A percentile compares a stretch with the other conserved stretches of the same genome.
Evolutionary conservation across 2,888 invertebrate species (phyloP).

Genomic region (Tetranychus truncatus): DNA sequence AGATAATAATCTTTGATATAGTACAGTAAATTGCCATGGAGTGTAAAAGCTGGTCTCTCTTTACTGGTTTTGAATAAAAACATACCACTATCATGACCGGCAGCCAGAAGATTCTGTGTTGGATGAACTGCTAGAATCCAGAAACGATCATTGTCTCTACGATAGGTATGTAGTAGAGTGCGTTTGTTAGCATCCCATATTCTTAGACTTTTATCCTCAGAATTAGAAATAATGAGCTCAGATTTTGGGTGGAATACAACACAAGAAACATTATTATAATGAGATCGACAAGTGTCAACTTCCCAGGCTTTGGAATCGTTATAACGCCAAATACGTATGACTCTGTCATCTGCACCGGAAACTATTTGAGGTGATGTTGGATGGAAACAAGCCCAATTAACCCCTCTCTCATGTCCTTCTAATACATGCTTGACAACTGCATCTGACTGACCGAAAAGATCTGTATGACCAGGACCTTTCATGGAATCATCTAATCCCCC

Average conservation of each 20-base stretch:
- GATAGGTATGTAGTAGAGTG: slow-evolving; percentile 71
- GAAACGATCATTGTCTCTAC: slow-evolving; percentile 86
- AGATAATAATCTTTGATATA: slow-evolving; percentile 86
- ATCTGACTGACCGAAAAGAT: slow-evolving; percentile 74
- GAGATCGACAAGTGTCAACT: slow-evolving; percentile 96
- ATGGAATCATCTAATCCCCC: slow-evolving; percentile 59
- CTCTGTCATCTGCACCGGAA: slow-evolving; percentile 95
- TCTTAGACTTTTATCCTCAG: slow-evolving; percentile 90
- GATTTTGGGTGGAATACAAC: slow-evolving; percentile 89
- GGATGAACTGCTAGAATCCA: slow-evolving; percentile 95
- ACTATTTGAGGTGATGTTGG: slow-evolving; percentile 80
- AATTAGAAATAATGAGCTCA: slow-evolving; percentile 86
- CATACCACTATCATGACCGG: slow-evolving; percentile 97
- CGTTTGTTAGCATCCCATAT: slow-evolving; percentile 98
- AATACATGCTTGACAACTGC: slow-evolving; percentile 41
- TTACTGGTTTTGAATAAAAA: slow-evolving; percentile 77
- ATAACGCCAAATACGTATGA: slow-evolving; percentile 95
- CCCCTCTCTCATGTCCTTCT: slow-evolving; percentile 72
- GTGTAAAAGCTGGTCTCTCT: slow-evolving; percentile 86
- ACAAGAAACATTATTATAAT: slow-evolving; percentile 97
- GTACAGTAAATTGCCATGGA: slow-evolving; percentile 75
- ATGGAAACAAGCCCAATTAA: slow-evolving; percentile 97
- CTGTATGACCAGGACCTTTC: slow-evolving; percentile 55
- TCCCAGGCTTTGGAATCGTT: slow-evolving; percentile 78
- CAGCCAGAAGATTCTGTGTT: slow-evolving; percentile 84